Evolutionary conservation across 2,888 invertebrate genomes (phyloP), one percentile per base, ranked within the genome.

Genomic region (Cheilosia vulpina): DNA sequence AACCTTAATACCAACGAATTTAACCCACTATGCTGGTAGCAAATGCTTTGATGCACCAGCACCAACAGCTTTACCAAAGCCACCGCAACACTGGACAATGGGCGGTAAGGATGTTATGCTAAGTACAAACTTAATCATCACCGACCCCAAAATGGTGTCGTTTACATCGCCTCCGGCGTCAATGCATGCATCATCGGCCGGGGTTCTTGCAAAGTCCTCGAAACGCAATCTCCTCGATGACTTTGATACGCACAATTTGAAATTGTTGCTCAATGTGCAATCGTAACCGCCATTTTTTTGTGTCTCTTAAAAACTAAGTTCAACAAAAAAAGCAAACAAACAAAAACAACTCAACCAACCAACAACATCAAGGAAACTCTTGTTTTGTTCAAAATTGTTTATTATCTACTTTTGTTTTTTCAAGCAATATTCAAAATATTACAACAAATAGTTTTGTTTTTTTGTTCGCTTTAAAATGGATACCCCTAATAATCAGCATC

Each of bases 21-120:
- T 92, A 87, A 91, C 92, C 89, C 92, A 92, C 89, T 93, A 92
- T 91, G 96, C 96, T 87, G 96, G 95, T 90, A 95, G 96, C 91
- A 96, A 96, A 92, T 97, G 96, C 93, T 96, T 96, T 90, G 96
- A 96, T 88, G 95, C 97, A 72, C 97, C 97, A 65, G 94, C 96
- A 77, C 96, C 97, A 55, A 94, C 95, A 88, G 95, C 95, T 87
- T 93, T 97, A 90, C 97, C 97, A 80, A 96, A 95, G 91, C 97
- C 97, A 89, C 97, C 97, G 80, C 94, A 94, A 88, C 96, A 96
- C 92, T 97, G 97, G 97, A 94, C 95, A 92, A 88, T 90, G 17
- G 76, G 87, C 79, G 87, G 83, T 75, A 83, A 87, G 63, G 79
- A 84, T 81, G 85, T 81, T 72, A 85, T 81, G 81, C 72, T 85